These are phyloP conservation scores for Scolopax mira DNA, from an alignment of 2,113 vertebrate genomes.

Conservation along the genomic window DNA sequence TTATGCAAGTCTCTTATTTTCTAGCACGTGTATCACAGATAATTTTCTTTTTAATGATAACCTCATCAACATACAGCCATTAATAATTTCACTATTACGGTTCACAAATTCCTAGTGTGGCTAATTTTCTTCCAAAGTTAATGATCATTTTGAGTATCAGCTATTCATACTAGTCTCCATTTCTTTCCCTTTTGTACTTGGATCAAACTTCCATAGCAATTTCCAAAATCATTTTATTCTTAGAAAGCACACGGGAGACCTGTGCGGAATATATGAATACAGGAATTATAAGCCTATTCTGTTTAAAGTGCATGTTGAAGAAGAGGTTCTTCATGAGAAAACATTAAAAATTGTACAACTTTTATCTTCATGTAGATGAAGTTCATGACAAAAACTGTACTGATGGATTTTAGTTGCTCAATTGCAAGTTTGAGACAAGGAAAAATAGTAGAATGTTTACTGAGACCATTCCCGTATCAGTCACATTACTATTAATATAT, in stretches of 20 bases:
- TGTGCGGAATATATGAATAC: not conserved
- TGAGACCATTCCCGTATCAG: not conserved
- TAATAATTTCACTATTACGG: not conserved
- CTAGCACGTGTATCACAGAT: not conserved
- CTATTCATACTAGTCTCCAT: not conserved
- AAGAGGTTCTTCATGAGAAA: not conserved
- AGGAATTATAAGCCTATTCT: not conserved
- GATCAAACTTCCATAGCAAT: not conserved
- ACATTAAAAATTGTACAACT: not conserved
- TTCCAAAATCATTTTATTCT: not conserved
- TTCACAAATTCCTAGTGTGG: not conserved
- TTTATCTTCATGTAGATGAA: not conserved
- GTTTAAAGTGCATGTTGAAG: not conserved
- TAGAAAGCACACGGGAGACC: not conserved
- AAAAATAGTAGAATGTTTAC: not conserved
- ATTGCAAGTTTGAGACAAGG: not conserved
- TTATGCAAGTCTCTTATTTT: not conserved
- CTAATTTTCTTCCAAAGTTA: not conserved
- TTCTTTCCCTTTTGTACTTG: not conserved
- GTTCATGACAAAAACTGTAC: not conserved
- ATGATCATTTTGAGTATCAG: not conserved
- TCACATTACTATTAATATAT: not conserved
- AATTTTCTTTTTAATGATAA: not conserved
- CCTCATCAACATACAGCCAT: not conserved
- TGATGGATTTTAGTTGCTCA: not conserved